Evolutionary conservation across 2,113 vertebrate species (phyloP).

Genomic region (Acanthochromis polyacanthus): DNA sequence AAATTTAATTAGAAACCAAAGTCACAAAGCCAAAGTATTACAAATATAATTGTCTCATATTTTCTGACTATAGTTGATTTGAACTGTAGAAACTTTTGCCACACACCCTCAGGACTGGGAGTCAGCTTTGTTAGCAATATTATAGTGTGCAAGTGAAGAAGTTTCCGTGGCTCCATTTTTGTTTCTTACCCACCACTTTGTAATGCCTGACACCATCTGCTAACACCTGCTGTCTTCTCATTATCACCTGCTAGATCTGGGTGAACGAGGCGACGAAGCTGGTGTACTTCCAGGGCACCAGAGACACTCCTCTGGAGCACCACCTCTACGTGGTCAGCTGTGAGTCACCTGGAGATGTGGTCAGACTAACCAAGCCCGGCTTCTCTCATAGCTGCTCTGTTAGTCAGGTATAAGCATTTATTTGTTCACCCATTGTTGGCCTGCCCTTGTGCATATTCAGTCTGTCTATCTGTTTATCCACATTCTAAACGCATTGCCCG

Average conservation of each 20-base stretch:
- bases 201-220: background rate
- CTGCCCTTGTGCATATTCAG: background rate
- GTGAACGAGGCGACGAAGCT: conserved; percentile 93
- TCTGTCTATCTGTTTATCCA: background rate
- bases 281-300: conserved; percentile 96
- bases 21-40: background rate
- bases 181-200: too few species aligned
- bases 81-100: background rate
- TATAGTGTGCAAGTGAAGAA: too few species aligned
- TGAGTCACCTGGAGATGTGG: conserved; percentile 88
- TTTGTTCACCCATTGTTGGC: background rate
- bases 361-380: conserved; percentile 92
- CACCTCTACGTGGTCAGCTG: conserved; percentile 97
- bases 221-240: conserved; percentile 1
- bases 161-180: background rate
- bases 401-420: conserved; percentile 88
- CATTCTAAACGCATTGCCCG: too few species aligned
- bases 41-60: background rate
- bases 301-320: conserved; percentile 95
- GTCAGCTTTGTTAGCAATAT: too few species aligned
- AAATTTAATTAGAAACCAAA: too few species aligned
- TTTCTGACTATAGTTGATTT: too few species aligned
- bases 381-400: conserved; percentile 98
- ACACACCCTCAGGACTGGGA: background rate
- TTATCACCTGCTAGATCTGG: conserved; percentile 88